A percentile compares a stretch with the other conserved stretches of the same genome.
These are phyloP conservation scores for Sus cebifrons DNA, from an alignment of 2,797 vertebrate genomes.

Conservation along the genomic window DNA sequence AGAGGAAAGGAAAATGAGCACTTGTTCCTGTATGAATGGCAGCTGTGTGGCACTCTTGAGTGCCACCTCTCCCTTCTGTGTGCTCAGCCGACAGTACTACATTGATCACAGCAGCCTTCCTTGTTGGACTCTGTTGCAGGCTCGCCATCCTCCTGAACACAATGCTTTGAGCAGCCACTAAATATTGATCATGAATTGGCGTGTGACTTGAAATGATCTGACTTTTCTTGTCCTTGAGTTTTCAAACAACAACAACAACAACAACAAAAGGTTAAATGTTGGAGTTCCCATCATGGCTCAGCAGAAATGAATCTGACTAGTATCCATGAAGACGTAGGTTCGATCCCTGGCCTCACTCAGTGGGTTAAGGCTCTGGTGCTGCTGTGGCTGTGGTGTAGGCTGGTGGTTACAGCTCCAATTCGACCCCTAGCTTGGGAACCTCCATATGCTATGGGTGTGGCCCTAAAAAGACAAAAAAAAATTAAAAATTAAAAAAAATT, in stretches of 20 bases:
- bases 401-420: too few relatives aligned
- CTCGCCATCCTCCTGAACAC: background rate
- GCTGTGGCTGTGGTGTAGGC: too few relatives aligned
- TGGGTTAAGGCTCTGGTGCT: too few relatives aligned
- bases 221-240: conserved; percentile 28
- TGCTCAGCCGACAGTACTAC: background rate
- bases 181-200: background rate
- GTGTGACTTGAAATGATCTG: background rate
- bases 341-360: too few relatives aligned
- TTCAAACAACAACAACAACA: background rate
- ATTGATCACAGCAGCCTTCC: background rate
- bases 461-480: background rate
- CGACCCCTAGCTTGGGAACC: too few relatives aligned
- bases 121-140: background rate
- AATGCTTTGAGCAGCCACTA: background rate
- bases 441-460: too few relatives aligned
- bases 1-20: background rate
- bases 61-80: background rate
- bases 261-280: background rate
- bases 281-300: too few relatives aligned
- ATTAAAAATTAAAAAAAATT: background rate
- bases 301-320: too few relatives aligned
- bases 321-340: too few relatives aligned
- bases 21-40: background rate
- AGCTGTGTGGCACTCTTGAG: background rate